A percentile compares a stretch with the other conserved stretches of the same genome.
Conservation (phyloP, 2,888 invertebrate genomes). For the Graphium colonna region DNA sequence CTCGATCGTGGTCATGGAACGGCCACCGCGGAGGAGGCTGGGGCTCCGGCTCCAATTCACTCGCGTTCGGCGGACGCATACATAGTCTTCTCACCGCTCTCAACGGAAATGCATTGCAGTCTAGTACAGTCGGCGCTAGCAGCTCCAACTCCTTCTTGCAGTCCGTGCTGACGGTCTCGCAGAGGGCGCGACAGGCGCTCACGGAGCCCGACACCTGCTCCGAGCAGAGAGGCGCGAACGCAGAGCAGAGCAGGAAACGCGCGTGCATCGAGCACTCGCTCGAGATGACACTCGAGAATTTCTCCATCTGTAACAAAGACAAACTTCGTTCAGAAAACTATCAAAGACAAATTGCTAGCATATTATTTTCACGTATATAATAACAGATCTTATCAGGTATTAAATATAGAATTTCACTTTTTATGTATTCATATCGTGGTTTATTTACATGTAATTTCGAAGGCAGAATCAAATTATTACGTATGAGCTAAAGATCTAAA, state of each 20-base stretch:
- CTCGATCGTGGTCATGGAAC: slow-evolving; percentile 53
- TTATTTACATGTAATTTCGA: no score
- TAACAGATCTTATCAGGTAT: no score
- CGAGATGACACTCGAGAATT: slow-evolving; percentile 86
- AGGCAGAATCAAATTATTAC: no score
- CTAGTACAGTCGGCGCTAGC: slow-evolving; percentile 89
- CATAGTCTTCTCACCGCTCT: slow-evolving; percentile 85
- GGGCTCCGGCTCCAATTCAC: slow-evolving; percentile 65
- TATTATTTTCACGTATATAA: no score
- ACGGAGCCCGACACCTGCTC: slow-evolving; percentile 91
- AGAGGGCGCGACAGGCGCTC: slow-evolving; percentile 91
- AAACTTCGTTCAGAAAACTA: slow-evolving; percentile 1
- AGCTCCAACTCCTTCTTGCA: slow-evolving; percentile 85
- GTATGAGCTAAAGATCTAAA: no score
- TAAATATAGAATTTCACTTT: no score
- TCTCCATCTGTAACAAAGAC: slow-evolving; percentile 82
- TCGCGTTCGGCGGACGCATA: slow-evolving; percentile 83
- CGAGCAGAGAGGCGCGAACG: slow-evolving; percentile 94
- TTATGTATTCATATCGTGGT: no score
- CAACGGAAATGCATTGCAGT: slow-evolving; percentile 90
- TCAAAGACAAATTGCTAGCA: background rate
- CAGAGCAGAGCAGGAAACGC: slow-evolving; percentile 92
- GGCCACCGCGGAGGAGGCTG: slow-evolving; percentile 66
- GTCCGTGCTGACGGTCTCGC: slow-evolving; percentile 86
- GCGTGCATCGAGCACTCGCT: slow-evolving; percentile 90